A percentile compares a stretch with the other conserved stretches of the same genome.
Conservation (phyloP, 2,113 vertebrate species). For the Microtus montanus region DNA sequence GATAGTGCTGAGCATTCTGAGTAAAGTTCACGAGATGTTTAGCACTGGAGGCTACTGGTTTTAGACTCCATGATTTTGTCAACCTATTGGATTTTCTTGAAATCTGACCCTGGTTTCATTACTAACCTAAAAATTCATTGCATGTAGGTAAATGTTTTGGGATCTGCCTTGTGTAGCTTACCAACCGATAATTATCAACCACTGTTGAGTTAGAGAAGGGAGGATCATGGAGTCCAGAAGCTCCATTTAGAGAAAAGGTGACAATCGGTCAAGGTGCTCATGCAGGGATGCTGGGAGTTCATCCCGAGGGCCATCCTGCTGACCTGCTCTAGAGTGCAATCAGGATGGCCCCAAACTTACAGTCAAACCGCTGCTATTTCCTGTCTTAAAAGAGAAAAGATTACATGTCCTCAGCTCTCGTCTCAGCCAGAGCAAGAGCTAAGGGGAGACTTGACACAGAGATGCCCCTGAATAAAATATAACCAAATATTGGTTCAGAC, state of each 20-base stretch:
- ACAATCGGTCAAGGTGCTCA: neutral
- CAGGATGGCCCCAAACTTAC: neutral
- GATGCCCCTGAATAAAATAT: slow-evolving; percentile 70
- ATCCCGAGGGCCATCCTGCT: neutral
- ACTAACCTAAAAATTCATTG: neutral
- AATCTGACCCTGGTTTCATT: neutral
- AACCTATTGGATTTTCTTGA: neutral
- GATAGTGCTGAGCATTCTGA: neutral
- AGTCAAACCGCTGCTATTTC: slow-evolving; percentile 6
- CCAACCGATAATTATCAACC: neutral
- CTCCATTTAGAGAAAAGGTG: neutral
- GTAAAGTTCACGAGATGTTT: neutral
- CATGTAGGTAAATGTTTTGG: neutral
- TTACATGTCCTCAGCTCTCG: slow-evolving; percentile 2
- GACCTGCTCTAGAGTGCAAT: neutral
- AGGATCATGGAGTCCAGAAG: neutral
- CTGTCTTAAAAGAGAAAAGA: neutral
- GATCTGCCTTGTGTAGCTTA: neutral
- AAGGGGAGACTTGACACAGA: slow-evolving; percentile 59
- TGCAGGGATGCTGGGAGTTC: neutral
- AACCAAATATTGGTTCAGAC: slow-evolving; percentile 73
- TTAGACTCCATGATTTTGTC: neutral
- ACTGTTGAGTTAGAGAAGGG: neutral
- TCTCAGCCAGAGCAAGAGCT: slow-evolving; percentile 1
- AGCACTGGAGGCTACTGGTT: neutral